phyloP scores from a whole-genome alignment of 2,113 vertebrate species.

The Girardinichthys multiradiatus region DNA sequence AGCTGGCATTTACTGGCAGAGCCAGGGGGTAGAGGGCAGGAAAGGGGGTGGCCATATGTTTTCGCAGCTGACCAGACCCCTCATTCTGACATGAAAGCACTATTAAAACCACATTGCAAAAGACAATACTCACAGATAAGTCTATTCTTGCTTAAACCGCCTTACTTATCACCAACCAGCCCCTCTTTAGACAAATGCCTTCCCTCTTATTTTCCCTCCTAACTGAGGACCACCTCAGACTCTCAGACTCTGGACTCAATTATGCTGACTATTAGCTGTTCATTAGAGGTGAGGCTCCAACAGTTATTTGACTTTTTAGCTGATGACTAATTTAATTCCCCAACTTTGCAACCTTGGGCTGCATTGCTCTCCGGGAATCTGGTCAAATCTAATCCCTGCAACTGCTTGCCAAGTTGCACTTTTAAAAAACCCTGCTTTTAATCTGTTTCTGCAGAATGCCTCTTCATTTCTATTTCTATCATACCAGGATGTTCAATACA shows the following conservation, averaged over 20 bases:
- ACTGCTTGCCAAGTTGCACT: slow-evolving; percentile 46
- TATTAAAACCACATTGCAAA: slow-evolving; percentile 56
- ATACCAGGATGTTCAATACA: slow-evolving; percentile 6
- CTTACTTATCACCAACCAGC: slow-evolving; percentile 58
- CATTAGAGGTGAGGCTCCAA: slow-evolving; percentile 65
- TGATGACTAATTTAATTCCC: slow-evolving; percentile 60
- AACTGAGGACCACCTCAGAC: slow-evolving; percentile 33
- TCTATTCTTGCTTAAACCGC: slow-evolving; percentile 73
- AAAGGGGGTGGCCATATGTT: slow-evolving; percentile 65
- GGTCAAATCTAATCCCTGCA: slow-evolving; percentile 35
- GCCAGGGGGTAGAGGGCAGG: slow-evolving; percentile 22
- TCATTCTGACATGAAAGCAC: slow-evolving; percentile 77
- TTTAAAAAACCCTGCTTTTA: slow-evolving; percentile 52
- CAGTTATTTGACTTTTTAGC: slow-evolving; percentile 54
- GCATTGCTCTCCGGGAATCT: slow-evolving; percentile 26
- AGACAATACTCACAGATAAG: slow-evolving; percentile 60
- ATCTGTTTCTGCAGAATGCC: slow-evolving; percentile 41
- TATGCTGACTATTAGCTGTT: slow-evolving; percentile 65
- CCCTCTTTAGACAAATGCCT: slow-evolving; percentile 55
- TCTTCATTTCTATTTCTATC: slow-evolving; percentile 25
- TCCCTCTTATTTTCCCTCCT: slow-evolving; percentile 36
- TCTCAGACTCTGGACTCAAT: slow-evolving; percentile 61
- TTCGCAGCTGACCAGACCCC: slow-evolving; percentile 82
- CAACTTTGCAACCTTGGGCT: slow-evolving; percentile 44
- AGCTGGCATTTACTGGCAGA: slow-evolving; percentile 77